Evolutionary conservation across 2,888 invertebrate species (phyloP), one percentile per base, ranked within the genome.

Genomic region (Parapristionchus giblindavisi): DNA sequence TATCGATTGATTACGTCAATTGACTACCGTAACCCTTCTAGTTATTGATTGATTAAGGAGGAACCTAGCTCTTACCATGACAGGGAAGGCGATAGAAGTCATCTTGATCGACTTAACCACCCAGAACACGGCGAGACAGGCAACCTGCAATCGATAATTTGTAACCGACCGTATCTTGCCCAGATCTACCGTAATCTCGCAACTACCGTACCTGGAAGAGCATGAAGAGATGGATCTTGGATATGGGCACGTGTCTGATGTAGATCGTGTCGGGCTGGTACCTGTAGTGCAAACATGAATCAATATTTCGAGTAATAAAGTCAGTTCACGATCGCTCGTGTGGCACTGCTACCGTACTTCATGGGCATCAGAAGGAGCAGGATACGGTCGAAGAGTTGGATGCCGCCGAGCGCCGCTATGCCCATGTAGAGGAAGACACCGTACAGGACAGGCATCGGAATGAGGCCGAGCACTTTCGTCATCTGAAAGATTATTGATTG

Each of bases 241-340:
- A 93, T 74, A 96, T 92, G 76, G 96, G 96, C 38, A 98, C 97
- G 92, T 96, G 95, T 89, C 97, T 92, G 78, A 98, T 92, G 90
- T 95, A 98, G 93, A 95, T 95, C 88, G 95, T 94, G 89, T 98
- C 97, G 0, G 98, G 97, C 88, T 98, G 98, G 90, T 98, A 98
- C 89, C 79, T 76, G 54, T n/a, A n/a, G n/a, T n/a, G n/a, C 24
- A 61, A 61, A 3, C 38, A 34, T 27, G 5, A 3, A 58, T 24
- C 54, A 21, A n/a, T 14, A 54, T 54, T n/a, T n/a, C 38, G 14
- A 24, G 27, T 6, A 48, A 48, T 24, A 63, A 63, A 40, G 27
- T 63, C 63, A 63, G 63, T 63, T 32, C 1, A 6, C 63, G 40
- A 40, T 66, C 1, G 14, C n/a, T n/a, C n/a, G n/a, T n/a, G n/a